Evolutionary conservation across 2,797 vertebrate species (phyloP), one percentile per base, ranked within the genome.

Genomic region (Sardinella longiceps): DNA sequence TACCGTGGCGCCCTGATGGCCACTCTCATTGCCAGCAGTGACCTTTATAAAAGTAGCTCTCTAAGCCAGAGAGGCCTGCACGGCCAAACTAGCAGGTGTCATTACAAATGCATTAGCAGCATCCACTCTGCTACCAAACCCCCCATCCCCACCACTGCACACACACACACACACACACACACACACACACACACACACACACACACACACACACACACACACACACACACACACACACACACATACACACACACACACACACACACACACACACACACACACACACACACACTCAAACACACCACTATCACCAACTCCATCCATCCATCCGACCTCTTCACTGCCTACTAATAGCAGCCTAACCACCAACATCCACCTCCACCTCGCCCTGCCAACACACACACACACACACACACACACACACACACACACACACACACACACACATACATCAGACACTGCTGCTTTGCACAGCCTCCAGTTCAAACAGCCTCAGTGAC

Each of bases 81-180:
- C n/a, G 12, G 70, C 70, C 43, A 77, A 77, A 77, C 70, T 77
- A 77, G 70, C 70, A 23, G 70, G 70, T 77, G 70, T 43, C 70
- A 77, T 77, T 77, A 77, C 37, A 43, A 77, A 77, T 77, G 70
- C 70, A 77, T 77, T 77, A 77, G 70, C 39, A 77, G 70, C 70
- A 77, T 43, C 70, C 37, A 10, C 33, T 37, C 66, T 30, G 14
- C 12, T 25, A 33, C 12, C 28, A 11, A 66, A n/a, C 25, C 60
- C 60, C 60, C 3, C 60, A 10, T 1, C 58, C 20, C 58, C 53
- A 15, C 53, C 53, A 5, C n/a, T n/a, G 0, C 46, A 46, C 46
- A 46, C 25, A 28, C 60, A 63, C 60, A 63, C 58, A 63, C n/a
- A n/a, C 53, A 9, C n/a, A n/a, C 53, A 56, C 12, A 11, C 12